Conservation (phyloP, 1,140 invertebrate genomes). For the Ceratina japonica region DNA sequence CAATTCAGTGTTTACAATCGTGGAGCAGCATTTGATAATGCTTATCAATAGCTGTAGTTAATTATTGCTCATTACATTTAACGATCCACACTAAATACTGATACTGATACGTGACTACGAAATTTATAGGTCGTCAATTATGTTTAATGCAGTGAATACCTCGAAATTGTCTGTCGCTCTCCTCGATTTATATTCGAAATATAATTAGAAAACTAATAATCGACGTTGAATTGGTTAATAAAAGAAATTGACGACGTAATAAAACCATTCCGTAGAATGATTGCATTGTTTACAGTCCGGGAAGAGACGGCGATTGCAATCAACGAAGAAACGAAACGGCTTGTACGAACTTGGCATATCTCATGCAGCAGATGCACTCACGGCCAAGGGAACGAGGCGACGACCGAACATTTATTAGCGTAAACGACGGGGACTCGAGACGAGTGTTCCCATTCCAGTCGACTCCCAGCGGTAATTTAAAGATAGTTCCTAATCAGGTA, state of each 20-base stretch:
- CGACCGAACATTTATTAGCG: slow-evolving; percentile 38
- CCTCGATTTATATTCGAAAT: no score
- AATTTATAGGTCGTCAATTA: background rate
- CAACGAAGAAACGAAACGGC: background rate
- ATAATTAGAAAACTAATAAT: no score
- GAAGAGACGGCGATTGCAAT: slow-evolving; percentile 20
- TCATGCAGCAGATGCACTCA: slow-evolving; percentile 68
- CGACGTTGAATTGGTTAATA: no score
- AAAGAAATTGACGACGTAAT: no score
- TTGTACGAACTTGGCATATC: slow-evolving; percentile 48
- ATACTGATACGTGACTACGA: background rate
- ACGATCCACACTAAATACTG: background rate
- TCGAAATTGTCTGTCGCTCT: no score
- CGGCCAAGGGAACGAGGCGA: slow-evolving; percentile 46
- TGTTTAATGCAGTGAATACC: no score
- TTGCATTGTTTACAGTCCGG: slow-evolving; percentile 10
- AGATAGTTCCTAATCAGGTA: slow-evolving; percentile 84
- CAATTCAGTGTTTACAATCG: slow-evolving; percentile 18
- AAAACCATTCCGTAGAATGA: no score
- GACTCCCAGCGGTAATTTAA: slow-evolving; percentile 84
- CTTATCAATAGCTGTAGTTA: slow-evolving; percentile 6
- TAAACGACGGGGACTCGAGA: slow-evolving; percentile 46
- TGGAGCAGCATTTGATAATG: slow-evolving; percentile 14
- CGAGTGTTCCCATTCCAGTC: slow-evolving; percentile 82
- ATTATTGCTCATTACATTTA: slow-evolving; percentile 2